These are phyloP conservation scores for Battus philenor DNA, from an alignment of 1,140 invertebrate genomes.

Conservation along the genomic window DNA sequence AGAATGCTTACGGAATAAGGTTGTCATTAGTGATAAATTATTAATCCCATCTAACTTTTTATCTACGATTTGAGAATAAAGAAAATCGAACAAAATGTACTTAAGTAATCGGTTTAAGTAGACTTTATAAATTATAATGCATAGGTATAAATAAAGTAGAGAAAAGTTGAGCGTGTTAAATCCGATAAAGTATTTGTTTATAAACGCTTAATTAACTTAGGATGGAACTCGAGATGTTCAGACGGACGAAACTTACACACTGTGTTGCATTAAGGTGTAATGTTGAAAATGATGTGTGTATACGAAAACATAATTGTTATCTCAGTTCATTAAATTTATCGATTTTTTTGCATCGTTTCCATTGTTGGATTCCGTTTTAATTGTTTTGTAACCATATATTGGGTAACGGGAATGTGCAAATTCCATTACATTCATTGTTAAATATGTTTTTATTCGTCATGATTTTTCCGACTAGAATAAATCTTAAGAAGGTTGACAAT, in stretches of 20 bases:
- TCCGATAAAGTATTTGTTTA: slow-evolving; percentile 57
- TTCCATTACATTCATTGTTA: slow-evolving; percentile 23
- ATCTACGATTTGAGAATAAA: slow-evolving; percentile 47
- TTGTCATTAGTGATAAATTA: slow-evolving; percentile 56
- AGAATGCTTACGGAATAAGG: slow-evolving; percentile 45
- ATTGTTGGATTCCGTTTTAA: slow-evolving; percentile 34
- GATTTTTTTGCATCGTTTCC: slow-evolving; percentile 35
- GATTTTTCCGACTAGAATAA: slow-evolving; percentile 45
- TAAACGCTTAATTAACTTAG: slow-evolving; percentile 61
- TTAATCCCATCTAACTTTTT: slow-evolving; percentile 51
- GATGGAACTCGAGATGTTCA: slow-evolving; percentile 31
- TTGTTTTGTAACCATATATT: too few species aligned
- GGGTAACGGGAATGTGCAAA: slow-evolving; percentile 67
- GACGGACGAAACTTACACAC: slow-evolving; percentile 35
- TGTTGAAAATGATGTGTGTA: slow-evolving; percentile 48
- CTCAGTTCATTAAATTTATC: slow-evolving; percentile 26
- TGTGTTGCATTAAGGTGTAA: slow-evolving; percentile 25
- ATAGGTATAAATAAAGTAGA: slow-evolving; percentile 64
- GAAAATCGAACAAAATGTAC: slow-evolving; percentile 71
- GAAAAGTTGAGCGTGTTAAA: slow-evolving; percentile 56
- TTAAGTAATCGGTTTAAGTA: slow-evolving; percentile 72
- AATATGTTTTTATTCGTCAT: slow-evolving; percentile 28
- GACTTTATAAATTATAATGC: slow-evolving; percentile 74
- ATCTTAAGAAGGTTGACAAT: slow-evolving; percentile 47
- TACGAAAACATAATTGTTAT: slow-evolving; percentile 65